A percentile compares a stretch with the other conserved stretches of the same genome.
phyloP scores from a whole-genome alignment of 2,888 invertebrate genomes.

The Meteorus colon region DNA sequence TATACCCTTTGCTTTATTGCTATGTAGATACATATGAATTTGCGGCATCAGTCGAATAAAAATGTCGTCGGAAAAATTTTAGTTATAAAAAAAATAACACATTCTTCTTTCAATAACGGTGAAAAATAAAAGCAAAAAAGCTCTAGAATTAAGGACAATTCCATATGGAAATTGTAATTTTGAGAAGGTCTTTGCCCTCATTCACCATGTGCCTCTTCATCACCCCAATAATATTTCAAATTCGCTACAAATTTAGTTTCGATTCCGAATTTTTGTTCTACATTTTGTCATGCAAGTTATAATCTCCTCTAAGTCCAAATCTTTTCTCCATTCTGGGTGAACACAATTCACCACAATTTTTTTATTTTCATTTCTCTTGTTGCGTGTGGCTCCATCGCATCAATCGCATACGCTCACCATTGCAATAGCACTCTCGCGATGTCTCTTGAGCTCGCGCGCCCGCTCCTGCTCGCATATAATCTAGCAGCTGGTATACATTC shows the following conservation, averaged over 20 bases:
- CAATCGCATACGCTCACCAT: background rate
- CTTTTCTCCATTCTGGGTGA: too few relatives aligned
- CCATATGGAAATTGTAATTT: background rate
- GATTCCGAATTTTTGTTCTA: too few relatives aligned
- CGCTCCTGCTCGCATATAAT: constrained; percentile 32
- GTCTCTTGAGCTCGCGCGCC: background rate
- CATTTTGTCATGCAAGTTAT: too few relatives aligned
- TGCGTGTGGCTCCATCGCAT: background rate
- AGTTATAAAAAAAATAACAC: constrained; percentile 34
- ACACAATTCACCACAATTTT: too few relatives aligned
- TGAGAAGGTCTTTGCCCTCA: constrained; percentile 27
- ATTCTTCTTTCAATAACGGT: constrained; percentile 17
- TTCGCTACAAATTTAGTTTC: too few relatives aligned
- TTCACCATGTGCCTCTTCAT: constrained; percentile 15
- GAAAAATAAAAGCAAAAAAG: background rate
- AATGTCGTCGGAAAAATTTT: constrained; percentile 20
- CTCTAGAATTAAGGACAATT: background rate
- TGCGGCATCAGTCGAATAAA: background rate
- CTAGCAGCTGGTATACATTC: constrained; percentile 46
- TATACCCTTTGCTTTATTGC: too few relatives aligned
- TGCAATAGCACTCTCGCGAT: constrained; percentile 17
- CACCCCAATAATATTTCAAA: too few relatives aligned
- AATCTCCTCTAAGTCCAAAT: too few relatives aligned
- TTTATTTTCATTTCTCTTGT: background rate
- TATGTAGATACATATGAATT: background rate